These are phyloP conservation scores for Characodon lateralis DNA, from an alignment of 2,797 vertebrate species.

Conservation along the genomic window DNA sequence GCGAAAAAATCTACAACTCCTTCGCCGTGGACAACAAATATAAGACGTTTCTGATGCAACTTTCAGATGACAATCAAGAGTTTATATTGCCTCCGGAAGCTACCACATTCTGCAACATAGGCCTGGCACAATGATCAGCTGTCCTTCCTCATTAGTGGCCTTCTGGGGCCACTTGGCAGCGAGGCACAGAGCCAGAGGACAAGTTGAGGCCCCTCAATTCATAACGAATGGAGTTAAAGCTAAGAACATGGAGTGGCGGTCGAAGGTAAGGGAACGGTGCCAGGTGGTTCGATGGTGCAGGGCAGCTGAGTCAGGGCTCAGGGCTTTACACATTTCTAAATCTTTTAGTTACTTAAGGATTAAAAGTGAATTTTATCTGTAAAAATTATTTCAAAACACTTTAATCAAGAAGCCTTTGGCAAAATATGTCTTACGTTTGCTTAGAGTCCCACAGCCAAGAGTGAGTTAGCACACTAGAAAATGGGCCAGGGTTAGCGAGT, in stretches of 20 bases:
- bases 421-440: slow-evolving; percentile 11
- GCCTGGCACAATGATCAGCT: slow-evolving; percentile 48
- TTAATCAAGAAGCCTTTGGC: slow-evolving; percentile 18
- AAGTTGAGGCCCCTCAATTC: slow-evolving; percentile 48
- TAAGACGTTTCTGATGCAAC: not conserved
- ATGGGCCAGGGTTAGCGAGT: slow-evolving; percentile 34
- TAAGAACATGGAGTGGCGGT: slow-evolving; percentile 35
- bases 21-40: rapidly evolving
- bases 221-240: slow-evolving; percentile 52
- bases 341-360: not conserved
- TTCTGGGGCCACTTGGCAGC: slow-evolving; percentile 50
- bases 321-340: not conserved
- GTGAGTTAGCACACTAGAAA: slow-evolving; percentile 20
- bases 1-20: not conserved
- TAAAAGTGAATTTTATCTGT: not conserved
- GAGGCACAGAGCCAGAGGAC: slow-evolving; percentile 59
- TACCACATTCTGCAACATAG: not conserved
- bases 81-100: not conserved
- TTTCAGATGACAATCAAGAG: not conserved
- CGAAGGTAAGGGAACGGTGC: slow-evolving; percentile 14
- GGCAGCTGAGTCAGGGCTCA: slow-evolving; percentile 1
- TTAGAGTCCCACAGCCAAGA: slow-evolving; percentile 21
- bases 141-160: slow-evolving; percentile 66
- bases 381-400: not conserved
- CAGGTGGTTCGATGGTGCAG: not conserved